Evolutionary conservation across 2,113 vertebrate genomes (phyloP).

Genomic region (Paedocypris sp.): DNA sequence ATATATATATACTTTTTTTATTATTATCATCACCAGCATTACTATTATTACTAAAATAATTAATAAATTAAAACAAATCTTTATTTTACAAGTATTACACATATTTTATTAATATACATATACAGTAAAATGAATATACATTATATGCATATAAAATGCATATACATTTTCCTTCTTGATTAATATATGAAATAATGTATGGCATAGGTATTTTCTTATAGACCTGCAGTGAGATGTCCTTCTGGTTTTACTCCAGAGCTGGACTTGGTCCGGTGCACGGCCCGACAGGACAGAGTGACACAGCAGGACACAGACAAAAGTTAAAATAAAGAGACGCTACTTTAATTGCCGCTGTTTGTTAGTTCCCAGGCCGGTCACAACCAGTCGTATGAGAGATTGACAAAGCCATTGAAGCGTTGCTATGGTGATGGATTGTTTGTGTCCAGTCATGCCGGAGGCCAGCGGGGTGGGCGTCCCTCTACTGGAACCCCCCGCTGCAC

Average conservation of each 20-base stretch:
- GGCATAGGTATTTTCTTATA: too few species aligned
- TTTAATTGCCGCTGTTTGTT: slow-evolving; percentile 52
- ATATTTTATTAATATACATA: too few species aligned
- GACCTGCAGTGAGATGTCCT: too few species aligned
- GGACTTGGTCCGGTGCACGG: not conserved
- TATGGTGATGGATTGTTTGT: slow-evolving; percentile 62
- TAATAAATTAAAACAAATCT: too few species aligned
- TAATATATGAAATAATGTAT: too few species aligned
- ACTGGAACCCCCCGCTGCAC: not conserved
- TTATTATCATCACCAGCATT: too few species aligned
- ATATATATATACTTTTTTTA: too few species aligned
- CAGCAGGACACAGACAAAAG: slow-evolving; percentile 36
- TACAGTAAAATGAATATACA: too few species aligned
- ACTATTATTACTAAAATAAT: too few species aligned
- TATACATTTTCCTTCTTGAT: too few species aligned
- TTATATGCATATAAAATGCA: too few species aligned
- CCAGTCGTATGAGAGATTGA: slow-evolving; percentile 47
- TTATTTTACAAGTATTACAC: too few species aligned
- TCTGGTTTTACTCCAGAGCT: not conserved
- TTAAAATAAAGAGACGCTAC: slow-evolving; percentile 42
- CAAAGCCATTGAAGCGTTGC: slow-evolving; percentile 47
- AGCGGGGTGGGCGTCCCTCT: slow-evolving; percentile 35
- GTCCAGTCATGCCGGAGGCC: slow-evolving; percentile 49
- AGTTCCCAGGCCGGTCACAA: slow-evolving; percentile 45
- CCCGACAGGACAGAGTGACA: slow-evolving; percentile 9